Conservation (phyloP, 2,888 invertebrate genomes). For the Hymenopus coronatus region DNA sequence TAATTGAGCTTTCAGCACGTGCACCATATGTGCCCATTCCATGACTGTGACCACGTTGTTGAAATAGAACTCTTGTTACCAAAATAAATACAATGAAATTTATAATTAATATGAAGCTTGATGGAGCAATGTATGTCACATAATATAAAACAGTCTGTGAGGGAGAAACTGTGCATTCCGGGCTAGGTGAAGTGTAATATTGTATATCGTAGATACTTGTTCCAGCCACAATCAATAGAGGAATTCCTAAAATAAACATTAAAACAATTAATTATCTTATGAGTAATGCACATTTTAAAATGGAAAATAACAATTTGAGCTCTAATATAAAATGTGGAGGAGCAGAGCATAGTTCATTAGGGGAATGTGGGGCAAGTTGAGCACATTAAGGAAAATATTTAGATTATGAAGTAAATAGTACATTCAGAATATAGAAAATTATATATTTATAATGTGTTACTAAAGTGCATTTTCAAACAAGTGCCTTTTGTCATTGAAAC, state of each 20-base stretch:
- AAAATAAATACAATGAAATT: constrained; percentile 47
- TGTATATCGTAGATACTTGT: constrained; percentile 43
- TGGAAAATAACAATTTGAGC: too few relatives aligned
- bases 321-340: too few relatives aligned
- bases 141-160: constrained; percentile 46
- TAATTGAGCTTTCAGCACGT: constrained; percentile 13
- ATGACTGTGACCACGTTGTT: constrained; percentile 35
- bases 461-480: too few relatives aligned
- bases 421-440: too few relatives aligned
- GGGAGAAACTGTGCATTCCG: constrained; percentile 47
- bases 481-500: too few relatives aligned
- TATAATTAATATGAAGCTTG: constrained; percentile 44
- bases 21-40: constrained; percentile 33
- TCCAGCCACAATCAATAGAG: constrained; percentile 44
- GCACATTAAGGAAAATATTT: too few relatives aligned
- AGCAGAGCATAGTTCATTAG: too few relatives aligned
- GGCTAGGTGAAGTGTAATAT: constrained; percentile 43
- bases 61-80: constrained; percentile 43
- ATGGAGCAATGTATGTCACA: constrained; percentile 46
- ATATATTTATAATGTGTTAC: too few relatives aligned
- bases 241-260: constrained; percentile 43
- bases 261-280: neutral
- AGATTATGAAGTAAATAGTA: too few relatives aligned
- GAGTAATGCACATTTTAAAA: neutral
- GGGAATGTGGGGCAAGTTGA: too few relatives aligned